Percentiles rank a stretch among this genome's conserved stretches.
phyloP scores from a whole-genome alignment of 2,113 vertebrate species.

The Microtus pennsylvanicus region DNA sequence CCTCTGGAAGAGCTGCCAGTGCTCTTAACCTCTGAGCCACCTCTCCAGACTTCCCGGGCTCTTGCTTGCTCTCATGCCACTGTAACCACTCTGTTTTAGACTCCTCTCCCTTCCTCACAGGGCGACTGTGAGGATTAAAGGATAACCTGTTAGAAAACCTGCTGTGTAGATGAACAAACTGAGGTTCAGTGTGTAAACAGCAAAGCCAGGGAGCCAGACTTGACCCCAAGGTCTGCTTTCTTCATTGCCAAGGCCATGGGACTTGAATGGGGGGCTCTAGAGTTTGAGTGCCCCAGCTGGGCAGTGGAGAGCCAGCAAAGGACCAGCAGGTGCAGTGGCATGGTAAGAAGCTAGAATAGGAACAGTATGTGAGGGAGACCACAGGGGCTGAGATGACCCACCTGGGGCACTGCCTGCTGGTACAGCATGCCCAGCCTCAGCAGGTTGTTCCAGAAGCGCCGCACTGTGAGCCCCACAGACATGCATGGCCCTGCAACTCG shows the following conservation, averaged over 20 bases:
- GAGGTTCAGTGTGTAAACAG: neutral
- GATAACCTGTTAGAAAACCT: neutral
- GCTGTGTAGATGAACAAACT: neutral
- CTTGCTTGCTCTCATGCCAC: neutral
- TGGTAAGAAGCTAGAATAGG: neutral
- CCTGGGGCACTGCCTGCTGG: slow-evolving; percentile 80
- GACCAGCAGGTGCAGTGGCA: rapidly evolving
- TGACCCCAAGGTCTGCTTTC: neutral
- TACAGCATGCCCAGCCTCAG: slow-evolving; percentile 84
- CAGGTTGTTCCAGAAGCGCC: slow-evolving; percentile 91
- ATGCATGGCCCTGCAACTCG: slow-evolving; percentile 83
- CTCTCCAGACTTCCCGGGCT: neutral
- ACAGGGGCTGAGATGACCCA: slow-evolving; percentile 48
- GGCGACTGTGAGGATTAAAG: neutral
- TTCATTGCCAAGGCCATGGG: neutral
- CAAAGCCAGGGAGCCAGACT: neutral
- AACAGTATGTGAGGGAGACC: neutral
- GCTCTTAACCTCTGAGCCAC: no score
- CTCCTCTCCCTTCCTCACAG: neutral
- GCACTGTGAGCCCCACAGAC: slow-evolving; percentile 92
- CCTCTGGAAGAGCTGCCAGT: no score
- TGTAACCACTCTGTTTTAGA: neutral
- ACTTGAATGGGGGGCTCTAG: neutral
- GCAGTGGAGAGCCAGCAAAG: neutral
- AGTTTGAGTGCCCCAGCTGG: neutral